Evolutionary conservation across 2,797 vertebrate genomes (phyloP).

Genomic region (Microhierax caerulescens): DNA sequence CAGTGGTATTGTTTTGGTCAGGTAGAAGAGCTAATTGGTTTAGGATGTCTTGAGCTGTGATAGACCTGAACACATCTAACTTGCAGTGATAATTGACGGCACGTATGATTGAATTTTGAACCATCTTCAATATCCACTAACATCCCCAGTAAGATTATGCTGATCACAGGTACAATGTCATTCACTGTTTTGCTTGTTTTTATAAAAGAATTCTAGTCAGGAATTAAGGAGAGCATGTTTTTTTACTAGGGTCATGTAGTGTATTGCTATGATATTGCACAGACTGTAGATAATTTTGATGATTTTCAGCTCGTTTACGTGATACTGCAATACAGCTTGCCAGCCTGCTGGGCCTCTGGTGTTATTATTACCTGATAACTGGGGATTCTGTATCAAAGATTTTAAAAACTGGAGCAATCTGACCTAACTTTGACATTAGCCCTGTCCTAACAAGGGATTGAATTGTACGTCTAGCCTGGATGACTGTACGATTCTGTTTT

Average conservation of each 20-base stretch:
- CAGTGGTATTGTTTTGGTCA: neutral
- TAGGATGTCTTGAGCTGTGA: neutral
- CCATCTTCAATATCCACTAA: neutral
- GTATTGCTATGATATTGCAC: neutral
- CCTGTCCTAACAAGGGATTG: neutral
- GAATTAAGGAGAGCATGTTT: neutral
- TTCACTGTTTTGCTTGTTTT: neutral
- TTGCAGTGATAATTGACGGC: neutral
- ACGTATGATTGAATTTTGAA: neutral
- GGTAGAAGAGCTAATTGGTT: neutral
- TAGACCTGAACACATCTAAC: neutral
- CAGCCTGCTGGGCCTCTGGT: neutral
- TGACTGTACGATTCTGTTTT: neutral
- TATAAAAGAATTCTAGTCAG: neutral
- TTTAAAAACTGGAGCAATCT: conserved; percentile 3
- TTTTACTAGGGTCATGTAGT: neutral
- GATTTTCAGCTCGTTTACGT: neutral
- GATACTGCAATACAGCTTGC: neutral
- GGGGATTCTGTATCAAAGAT: neutral
- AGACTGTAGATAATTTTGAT: neutral
- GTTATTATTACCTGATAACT: neutral
- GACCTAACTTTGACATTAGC: neutral
- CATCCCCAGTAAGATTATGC: neutral
- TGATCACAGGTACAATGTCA: neutral
- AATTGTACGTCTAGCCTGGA: neutral